These are phyloP conservation scores for Diorhabda carinulata DNA, from an alignment of 1,140 invertebrate species.

Conservation along the genomic window DNA sequence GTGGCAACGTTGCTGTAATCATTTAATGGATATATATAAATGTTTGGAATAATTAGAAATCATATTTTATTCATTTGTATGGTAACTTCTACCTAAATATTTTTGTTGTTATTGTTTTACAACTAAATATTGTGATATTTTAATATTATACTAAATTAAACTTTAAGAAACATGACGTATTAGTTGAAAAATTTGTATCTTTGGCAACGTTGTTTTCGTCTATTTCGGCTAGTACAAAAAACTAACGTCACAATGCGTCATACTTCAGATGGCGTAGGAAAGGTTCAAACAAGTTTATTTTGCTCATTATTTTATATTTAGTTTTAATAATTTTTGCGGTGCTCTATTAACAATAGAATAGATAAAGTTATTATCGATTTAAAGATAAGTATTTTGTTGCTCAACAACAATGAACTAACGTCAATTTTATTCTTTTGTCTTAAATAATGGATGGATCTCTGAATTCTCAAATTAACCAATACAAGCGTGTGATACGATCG, in stretches of 20 bases:
- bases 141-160: no score
- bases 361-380: not conserved
- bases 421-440: not conserved
- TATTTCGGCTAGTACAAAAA: no score
- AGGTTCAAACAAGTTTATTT: constrained; percentile 2
- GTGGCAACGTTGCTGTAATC: no score
- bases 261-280: not conserved
- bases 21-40: no score
- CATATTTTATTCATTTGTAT: no score
- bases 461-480: not conserved
- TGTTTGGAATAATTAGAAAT: no score
- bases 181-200: no score
- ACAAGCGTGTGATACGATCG: not conserved
- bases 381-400: not conserved
- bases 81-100: no score
- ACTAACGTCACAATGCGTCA: not conserved
- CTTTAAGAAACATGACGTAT: no score
- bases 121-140: no score
- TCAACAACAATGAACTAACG: not conserved
- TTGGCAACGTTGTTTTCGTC: no score
- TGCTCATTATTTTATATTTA: not conserved
- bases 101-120: no score
- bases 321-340: not conserved
- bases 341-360: not conserved
- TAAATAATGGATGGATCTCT: not conserved